A percentile compares a stretch with the other conserved stretches of the same genome.
These are phyloP conservation scores for Condylura cristata DNA, from an alignment of 2,113 vertebrate species.

Conservation along the genomic window DNA sequence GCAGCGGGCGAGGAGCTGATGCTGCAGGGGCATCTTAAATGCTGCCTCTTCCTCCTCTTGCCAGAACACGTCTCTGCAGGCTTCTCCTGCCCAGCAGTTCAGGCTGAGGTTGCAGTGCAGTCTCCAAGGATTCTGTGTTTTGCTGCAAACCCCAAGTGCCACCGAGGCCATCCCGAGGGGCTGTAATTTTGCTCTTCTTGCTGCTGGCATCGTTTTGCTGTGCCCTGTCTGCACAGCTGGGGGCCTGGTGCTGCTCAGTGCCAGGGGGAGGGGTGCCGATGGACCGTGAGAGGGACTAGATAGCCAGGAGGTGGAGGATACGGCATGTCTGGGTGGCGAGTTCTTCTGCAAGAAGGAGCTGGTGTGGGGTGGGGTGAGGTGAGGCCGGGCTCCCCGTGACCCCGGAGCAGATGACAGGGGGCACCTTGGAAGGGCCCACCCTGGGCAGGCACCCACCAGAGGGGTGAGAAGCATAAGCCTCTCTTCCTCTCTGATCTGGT, in stretches of 20 bases:
- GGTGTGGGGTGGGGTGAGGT: not conserved
- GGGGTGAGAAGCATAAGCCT: no score
- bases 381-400: not conserved
- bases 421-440: not conserved
- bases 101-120: not conserved
- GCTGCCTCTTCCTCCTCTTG: not conserved
- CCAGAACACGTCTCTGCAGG: not conserved
- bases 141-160: not conserved
- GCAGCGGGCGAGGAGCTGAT: not conserved
- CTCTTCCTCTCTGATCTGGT: not conserved
- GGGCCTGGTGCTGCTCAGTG: not conserved
- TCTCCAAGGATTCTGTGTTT: not conserved
- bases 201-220: not conserved
- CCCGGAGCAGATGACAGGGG: not conserved
- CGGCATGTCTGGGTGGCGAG: not conserved
- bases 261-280: not conserved
- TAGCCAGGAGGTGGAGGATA: not conserved
- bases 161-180: not conserved
- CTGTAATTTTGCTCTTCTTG: not conserved
- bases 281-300: rapidly evolving
- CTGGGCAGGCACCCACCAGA: not conserved
- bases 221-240: not conserved
- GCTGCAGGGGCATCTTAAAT: not conserved
- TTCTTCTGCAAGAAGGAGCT: not conserved
- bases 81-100: not conserved